Conservation (phyloP, 2,113 vertebrate species). For the Nannospalax galili region DNA sequence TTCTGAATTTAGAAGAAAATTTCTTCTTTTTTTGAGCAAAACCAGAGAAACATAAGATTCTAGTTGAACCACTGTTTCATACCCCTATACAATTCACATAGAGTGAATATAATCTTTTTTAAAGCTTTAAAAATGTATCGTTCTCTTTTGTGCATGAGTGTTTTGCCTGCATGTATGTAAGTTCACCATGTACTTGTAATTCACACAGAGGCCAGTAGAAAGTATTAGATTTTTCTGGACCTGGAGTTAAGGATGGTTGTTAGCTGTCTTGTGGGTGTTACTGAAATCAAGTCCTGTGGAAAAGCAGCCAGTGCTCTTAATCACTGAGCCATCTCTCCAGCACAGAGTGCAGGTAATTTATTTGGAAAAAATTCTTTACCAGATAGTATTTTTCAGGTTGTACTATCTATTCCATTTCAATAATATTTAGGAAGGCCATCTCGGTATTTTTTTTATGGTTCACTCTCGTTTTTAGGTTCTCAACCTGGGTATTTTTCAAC, state of each 20-base stretch:
- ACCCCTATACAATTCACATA: neutral
- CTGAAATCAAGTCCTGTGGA: too few species aligned
- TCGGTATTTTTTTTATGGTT: neutral
- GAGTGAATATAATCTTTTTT: too few species aligned
- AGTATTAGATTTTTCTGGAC: too few species aligned
- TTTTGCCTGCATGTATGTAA: too few species aligned
- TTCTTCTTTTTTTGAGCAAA: slow-evolving; percentile 3
- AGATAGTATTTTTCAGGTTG: neutral
- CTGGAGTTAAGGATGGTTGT: too few species aligned
- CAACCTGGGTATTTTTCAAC: neutral
- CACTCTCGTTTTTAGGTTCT: neutral
- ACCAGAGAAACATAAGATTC: neutral
- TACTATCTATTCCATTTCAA: neutral
- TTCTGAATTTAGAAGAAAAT: neutral
- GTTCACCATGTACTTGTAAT: too few species aligned
- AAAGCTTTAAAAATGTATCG: too few species aligned
- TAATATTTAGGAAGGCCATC: neutral
- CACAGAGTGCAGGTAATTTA: neutral
- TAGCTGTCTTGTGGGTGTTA: too few species aligned
- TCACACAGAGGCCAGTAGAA: too few species aligned
- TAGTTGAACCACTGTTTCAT: neutral
- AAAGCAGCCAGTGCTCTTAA: too few species aligned
- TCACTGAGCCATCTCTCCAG: neutral
- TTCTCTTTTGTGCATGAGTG: too few species aligned
- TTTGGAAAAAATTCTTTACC: neutral